Evolutionary conservation across 2,797 vertebrate genomes (phyloP), one percentile per base, ranked within the genome.

Genomic region (Antrozous pallidus): DNA sequence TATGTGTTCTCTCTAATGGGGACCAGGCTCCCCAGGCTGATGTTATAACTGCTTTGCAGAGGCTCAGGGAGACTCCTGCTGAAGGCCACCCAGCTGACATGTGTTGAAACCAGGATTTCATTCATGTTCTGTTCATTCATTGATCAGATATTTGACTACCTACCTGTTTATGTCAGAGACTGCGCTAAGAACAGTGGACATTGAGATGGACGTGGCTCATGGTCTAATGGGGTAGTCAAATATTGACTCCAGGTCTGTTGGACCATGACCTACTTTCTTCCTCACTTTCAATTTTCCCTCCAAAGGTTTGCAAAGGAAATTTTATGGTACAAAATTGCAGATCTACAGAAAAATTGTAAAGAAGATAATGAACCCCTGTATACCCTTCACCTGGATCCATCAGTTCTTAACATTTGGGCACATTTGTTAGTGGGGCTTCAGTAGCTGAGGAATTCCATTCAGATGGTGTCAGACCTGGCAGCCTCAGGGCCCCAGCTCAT

Each of bases 71-170:
- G 8, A 12, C 1, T 10, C 65, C 31, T 45, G 56, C 71, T 14
- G 49, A 11, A 49, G 38, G 49, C 24, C 22, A 10, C 24, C 1
- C 1, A 5, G n/a, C 47, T 14, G 69, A 31, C 16, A 0, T 7
- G 5, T 24, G 9, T 17, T 3, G 7, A 49, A n/a, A 82, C 65
- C n/a, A 26, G n/a, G 10, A 20, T 54, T 24, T 58, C 38, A 4
- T 12, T 38, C 45, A 0, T 4, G n/a, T 26, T 31, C 24, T 17
- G 6, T 56, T 33, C 6, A 0, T 5, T 54, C 69, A 5, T 8
- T 45, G 38, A 31, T 47, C 18, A 69, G 65, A 22, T 33, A 6
- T 33, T 9, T 33, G 45, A 36, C 16, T 42, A 38, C 82, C 16
- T 42, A 38, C 82, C 38, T 54, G 0, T 49, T 42, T 8, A 5